Conservation (phyloP, 2,888 invertebrate genomes). For the Xanthia icteritia region DNA sequence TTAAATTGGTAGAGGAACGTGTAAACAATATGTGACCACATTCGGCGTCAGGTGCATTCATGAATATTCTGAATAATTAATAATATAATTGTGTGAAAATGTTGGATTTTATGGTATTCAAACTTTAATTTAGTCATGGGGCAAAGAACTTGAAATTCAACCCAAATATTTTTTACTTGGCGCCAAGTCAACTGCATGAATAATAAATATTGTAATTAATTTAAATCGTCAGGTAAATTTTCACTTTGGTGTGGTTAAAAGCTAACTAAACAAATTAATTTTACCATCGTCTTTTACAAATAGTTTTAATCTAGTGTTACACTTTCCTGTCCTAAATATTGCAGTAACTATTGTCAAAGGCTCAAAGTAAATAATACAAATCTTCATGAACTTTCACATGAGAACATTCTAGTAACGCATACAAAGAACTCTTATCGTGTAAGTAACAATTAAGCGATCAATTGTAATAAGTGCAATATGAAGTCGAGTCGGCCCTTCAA, state of each 20-base stretch:
- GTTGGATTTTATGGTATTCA: constrained; percentile 43
- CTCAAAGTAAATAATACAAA: constrained; percentile 1
- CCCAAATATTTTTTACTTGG: constrained; percentile 7
- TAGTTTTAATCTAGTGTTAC: too few species aligned
- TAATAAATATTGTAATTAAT: constrained; percentile 30
- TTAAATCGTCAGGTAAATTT: constrained; percentile 13
- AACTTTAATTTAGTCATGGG: constrained; percentile 41
- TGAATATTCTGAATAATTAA: constrained; percentile 81
- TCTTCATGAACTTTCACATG: constrained; percentile 73
- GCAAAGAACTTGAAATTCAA: constrained; percentile 21
- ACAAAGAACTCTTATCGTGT: constrained; percentile 71
- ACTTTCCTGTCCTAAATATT: neutral
- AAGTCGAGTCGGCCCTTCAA: constrained; percentile 70
- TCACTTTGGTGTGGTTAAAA: neutral
- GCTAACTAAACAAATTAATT: neutral
- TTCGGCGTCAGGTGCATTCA: constrained; percentile 79
- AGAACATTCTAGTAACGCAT: constrained; percentile 78
- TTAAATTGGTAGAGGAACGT: constrained; percentile 37
- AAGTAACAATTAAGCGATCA: constrained; percentile 80
- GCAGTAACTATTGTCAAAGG: neutral
- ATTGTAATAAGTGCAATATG: constrained; percentile 85
- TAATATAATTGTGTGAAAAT: constrained; percentile 56
- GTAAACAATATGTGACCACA: constrained; percentile 42
- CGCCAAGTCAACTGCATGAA: constrained; percentile 11
- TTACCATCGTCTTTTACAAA: neutral